Base-by-base conservation (phyloP, 2,888 invertebrate species). In the Agelastica alni region DNA sequence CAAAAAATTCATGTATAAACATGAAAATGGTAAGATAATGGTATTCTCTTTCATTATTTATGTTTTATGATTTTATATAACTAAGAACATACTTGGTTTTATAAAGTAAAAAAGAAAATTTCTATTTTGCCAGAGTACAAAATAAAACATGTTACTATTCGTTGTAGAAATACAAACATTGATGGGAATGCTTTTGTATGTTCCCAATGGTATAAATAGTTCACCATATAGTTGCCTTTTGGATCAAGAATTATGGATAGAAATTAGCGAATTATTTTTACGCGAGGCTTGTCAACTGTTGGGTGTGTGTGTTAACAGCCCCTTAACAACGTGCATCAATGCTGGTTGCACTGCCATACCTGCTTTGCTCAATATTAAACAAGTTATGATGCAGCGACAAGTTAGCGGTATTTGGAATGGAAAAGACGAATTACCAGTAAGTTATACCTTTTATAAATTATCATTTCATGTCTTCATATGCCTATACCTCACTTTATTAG, bases 371-470 rank as follows among this genome's bases (percentile, higher is more conserved):
- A 96, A 95, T 78, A 93, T 98, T 62, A 91, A 91, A 71, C 91
- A 93, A 79, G 91, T 92, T 1, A 93, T 93, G 92, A 85, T 88
- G 75, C 89, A 91, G 53, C 79, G 91, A 63, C 90, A 92, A 77
- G 96, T 96, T 37, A 85, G 92, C 45, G 92, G 92, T 47, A 94
- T 97, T 67, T 97, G 97, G 96, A 91, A 88, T 68, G 91, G 92
- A 70, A 87, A 88, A 71, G 97, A 98, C 75, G 98, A 99, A 80
- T 82, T 99, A 71, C 99, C 99, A 2, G 91, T 95, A 78, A 81
- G 83, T 79, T n/a, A n/a, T n/a, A 31, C 13, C 2, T 13, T 6
- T n/a, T 5, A 4, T 7, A 7, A 22, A 22, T 7, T 22, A 22
- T 5, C 7, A 7, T 22, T 22, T 22, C 4, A 22, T 7, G 22